A percentile compares a stretch with the other conserved stretches of the same genome.
phyloP scores from a whole-genome alignment of 2,888 invertebrate genomes.

The Archips crataeganus region DNA sequence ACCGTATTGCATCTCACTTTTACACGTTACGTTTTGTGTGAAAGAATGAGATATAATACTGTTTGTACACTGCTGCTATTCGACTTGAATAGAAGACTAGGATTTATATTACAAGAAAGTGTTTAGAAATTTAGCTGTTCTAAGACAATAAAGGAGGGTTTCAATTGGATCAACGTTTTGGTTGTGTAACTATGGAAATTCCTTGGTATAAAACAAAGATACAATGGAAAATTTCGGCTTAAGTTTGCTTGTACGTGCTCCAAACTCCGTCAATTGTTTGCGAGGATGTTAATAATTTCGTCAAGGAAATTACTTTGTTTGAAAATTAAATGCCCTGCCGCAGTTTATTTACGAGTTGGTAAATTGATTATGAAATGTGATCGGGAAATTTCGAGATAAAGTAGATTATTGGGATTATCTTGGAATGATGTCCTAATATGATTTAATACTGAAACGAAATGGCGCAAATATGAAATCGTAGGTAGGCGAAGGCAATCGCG shows the following conservation, averaged over 20 bases:
- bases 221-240: slow-evolving; percentile 5
- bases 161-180: background rate
- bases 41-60: background rate
- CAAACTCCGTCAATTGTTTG: slow-evolving; percentile 29
- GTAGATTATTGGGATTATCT: background rate
- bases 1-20: background rate
- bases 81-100: background rate
- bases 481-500: too few species aligned
- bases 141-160: background rate
- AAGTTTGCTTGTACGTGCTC: slow-evolving; percentile 24
- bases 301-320: slow-evolving; percentile 31
- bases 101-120: slow-evolving; percentile 1
- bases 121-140: background rate
- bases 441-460: too few species aligned
- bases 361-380: background rate
- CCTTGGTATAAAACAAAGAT: slow-evolving; percentile 12
- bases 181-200: slow-evolving; percentile 8
- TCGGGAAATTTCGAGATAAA: background rate
- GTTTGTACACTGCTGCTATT: background rate
- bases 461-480: too few species aligned
- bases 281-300: slow-evolving; percentile 22
- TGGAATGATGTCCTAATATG: background rate
- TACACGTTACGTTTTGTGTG: background rate
- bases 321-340: slow-evolving; percentile 2
- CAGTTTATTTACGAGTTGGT: slow-evolving; percentile 3